A percentile compares a stretch with the other conserved stretches of the same genome.
Evolutionary conservation across 2,113 vertebrate genomes (phyloP).

Genomic region (Dissostichus mawsoni): DNA sequence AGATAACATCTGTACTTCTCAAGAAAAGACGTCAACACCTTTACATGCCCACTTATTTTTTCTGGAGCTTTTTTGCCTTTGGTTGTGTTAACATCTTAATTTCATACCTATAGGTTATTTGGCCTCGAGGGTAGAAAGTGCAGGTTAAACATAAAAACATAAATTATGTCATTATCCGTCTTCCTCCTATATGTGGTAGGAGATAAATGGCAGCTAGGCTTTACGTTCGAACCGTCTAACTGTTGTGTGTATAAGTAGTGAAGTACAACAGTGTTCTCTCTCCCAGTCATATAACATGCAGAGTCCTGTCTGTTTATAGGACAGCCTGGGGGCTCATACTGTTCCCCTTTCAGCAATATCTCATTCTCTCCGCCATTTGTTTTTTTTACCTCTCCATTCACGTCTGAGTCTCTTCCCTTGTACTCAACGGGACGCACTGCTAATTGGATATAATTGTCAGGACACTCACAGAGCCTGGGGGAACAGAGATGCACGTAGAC

Average conservation of each 20-base stretch:
- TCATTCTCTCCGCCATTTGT: conserved; percentile 40
- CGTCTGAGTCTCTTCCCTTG: conserved; percentile 5
- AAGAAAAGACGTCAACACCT: background rate
- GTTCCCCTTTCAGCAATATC: conserved; percentile 44
- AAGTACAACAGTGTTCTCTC: background rate
- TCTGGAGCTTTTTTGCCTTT: background rate
- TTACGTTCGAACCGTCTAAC: conserved; percentile 1
- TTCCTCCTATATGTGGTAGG: background rate
- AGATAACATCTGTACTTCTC: background rate
- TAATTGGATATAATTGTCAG: conserved; percentile 47
- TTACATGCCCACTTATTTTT: background rate
- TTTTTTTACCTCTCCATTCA: background rate
- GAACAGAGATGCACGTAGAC: conserved; percentile 14
- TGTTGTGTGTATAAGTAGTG: background rate
- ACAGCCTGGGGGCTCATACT: conserved; percentile 30
- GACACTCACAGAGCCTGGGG: conserved; percentile 27
- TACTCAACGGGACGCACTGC: conserved; percentile 27
- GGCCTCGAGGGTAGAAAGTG: background rate
- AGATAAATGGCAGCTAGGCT: background rate
- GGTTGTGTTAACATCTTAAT: background rate
- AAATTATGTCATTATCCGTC: conserved; percentile 2
- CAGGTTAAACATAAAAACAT: conserved; percentile 10
- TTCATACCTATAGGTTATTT: background rate
- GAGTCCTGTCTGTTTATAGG: conserved; percentile 42
- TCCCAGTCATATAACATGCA: conserved; percentile 22